Evolutionary conservation across 2,888 invertebrate species (phyloP).

Genomic region (Gisinianus flammeolus): DNA sequence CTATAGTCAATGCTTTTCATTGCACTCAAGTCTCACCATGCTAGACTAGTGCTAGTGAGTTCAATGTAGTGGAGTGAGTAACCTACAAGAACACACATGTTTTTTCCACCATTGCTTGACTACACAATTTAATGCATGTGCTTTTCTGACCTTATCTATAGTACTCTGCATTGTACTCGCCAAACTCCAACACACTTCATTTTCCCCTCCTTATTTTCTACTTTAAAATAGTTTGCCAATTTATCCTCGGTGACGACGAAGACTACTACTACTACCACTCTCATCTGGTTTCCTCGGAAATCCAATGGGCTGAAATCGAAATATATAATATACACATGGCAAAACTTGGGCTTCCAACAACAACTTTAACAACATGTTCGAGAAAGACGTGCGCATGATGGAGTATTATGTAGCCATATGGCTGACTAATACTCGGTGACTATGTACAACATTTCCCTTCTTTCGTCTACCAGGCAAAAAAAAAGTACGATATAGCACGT

Average conservation of each 20-base stretch:
- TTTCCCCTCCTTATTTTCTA: background rate
- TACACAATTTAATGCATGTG: conserved; percentile 23
- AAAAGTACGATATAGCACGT: background rate
- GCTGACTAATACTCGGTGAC: background rate
- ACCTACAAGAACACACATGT: background rate
- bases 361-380: background rate
- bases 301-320: background rate
- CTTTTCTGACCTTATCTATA: conserved; percentile 31
- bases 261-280: background rate
- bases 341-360: background rate
- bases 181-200: background rate
- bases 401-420: conserved; percentile 9
- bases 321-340: background rate
- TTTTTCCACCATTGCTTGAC: background rate
- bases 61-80: background rate
- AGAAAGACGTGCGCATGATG: conserved; percentile 18
- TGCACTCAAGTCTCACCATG: background rate
- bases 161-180: background rate
- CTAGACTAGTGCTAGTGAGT: background rate
- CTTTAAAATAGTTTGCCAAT: conserved; percentile 32
- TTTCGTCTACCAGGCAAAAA: background rate
- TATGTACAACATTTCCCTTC: background rate
- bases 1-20: background rate
- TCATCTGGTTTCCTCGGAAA: conserved; percentile 3
- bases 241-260: conserved; percentile 12